Evolutionary conservation across 2,113 vertebrate genomes (phyloP).

Genomic region (Phalacrocorax pelagicus): DNA sequence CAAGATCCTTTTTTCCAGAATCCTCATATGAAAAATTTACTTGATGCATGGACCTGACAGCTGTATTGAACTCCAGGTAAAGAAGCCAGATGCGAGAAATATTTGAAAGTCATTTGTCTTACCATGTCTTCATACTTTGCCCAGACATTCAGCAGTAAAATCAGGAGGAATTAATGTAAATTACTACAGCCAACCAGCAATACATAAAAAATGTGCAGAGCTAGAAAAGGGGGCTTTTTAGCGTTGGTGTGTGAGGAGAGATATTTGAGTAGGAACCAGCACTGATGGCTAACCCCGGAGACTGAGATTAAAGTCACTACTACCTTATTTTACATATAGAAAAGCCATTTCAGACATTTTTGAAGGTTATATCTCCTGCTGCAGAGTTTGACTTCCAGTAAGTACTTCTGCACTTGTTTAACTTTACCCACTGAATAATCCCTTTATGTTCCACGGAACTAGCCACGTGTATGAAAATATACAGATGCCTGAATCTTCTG

Average conservation of each 20-base stretch:
- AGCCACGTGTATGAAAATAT: not conserved
- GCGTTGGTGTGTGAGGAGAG: not conserved
- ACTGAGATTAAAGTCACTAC: conserved; percentile 5
- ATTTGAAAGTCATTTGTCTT: not conserved
- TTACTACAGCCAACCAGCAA: not conserved
- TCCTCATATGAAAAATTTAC: not conserved
- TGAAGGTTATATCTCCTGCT: not conserved
- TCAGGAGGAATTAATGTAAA: not conserved
- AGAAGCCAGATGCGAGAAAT: not conserved
- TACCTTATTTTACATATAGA: not conserved
- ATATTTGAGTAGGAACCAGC: not conserved
- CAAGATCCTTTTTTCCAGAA: not conserved
- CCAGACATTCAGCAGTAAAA: not conserved
- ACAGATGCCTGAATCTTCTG: not conserved
- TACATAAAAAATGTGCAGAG: not conserved
- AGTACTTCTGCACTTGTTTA: not conserved
- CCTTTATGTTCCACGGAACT: not conserved
- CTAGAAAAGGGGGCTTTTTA: not conserved
- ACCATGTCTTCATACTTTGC: not conserved
- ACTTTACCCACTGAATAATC: not conserved
- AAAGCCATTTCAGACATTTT: conserved; percentile 15
- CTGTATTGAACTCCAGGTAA: not conserved
- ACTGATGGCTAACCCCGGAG: not conserved
- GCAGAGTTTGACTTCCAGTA: not conserved
- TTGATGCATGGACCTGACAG: not conserved